Percentiles rank a stretch among this genome's conserved stretches.
phyloP scores from a whole-genome alignment of 1,140 invertebrate genomes.

The Streblospio benedicti region DNA sequence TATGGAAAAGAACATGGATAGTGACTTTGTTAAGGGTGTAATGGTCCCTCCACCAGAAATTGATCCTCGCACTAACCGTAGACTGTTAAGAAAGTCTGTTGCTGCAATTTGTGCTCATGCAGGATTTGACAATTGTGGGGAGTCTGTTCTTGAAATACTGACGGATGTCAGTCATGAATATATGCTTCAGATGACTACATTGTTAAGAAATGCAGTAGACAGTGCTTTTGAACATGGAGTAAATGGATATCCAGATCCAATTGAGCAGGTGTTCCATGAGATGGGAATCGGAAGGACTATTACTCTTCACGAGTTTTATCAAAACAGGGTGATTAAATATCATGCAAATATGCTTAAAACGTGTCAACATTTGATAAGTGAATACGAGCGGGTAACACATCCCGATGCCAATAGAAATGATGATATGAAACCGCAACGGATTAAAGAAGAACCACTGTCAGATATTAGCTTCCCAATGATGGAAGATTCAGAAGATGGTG shows the following conservation, averaged over 20 bases:
- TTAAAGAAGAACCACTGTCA: constrained; percentile 44
- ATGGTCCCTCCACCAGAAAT: constrained; percentile 2
- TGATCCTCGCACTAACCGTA: not conserved
- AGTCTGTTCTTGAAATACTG: constrained; percentile 52
- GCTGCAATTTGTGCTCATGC: not conserved
- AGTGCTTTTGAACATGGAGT: constrained; percentile 40
- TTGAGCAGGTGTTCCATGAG: constrained; percentile 54
- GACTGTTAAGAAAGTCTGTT: constrained; percentile 1
- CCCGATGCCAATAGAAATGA: constrained; percentile 33
- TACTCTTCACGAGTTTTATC: constrained; percentile 51
- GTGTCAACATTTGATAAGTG: constrained; percentile 46
- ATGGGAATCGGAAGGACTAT: constrained; percentile 51
- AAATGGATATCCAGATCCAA: constrained; percentile 52
- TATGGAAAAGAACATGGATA: too few relatives aligned
- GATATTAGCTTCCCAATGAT: constrained; percentile 47
- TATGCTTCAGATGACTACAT: constrained; percentile 49
- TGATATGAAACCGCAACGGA: constrained; percentile 27
- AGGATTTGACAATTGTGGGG: constrained; percentile 33
- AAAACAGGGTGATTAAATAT: constrained; percentile 50
- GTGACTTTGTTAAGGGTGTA: too few relatives aligned
- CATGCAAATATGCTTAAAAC: constrained; percentile 47
- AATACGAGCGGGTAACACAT: constrained; percentile 49
- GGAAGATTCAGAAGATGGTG: constrained; percentile 40
- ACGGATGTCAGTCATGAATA: constrained; percentile 53
- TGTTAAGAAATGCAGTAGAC: constrained; percentile 52